Conservation (phyloP, 2,113 vertebrate genomes). For the Campylomormyrus tamandua region DNA sequence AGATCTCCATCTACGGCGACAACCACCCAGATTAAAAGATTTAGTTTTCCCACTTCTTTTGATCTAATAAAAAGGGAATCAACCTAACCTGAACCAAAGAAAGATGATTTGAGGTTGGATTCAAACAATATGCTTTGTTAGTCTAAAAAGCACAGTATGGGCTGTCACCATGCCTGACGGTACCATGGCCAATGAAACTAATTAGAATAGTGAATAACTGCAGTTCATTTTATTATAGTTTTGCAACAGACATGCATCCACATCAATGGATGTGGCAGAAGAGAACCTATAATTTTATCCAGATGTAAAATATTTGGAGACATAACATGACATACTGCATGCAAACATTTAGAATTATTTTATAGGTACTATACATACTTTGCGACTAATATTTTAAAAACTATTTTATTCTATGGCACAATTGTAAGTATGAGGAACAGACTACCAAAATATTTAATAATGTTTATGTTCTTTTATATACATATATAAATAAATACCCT, state of each 20-base stretch:
- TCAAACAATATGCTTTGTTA: background rate
- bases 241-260: background rate
- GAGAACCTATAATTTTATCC: background rate
- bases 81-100: background rate
- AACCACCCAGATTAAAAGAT: background rate
- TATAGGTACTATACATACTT: background rate
- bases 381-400: background rate
- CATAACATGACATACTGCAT: background rate
- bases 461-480: background rate
- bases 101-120: background rate
- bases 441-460: background rate
- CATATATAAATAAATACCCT: background rate
- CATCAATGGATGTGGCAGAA: background rate
- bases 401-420: conserved; percentile 1
- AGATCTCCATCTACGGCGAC: background rate
- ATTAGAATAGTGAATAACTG: background rate
- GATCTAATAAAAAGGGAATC: background rate
- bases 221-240: background rate
- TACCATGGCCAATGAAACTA: background rate
- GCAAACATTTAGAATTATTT: background rate
- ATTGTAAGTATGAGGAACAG: background rate
- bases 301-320: background rate
- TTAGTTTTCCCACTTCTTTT: background rate
- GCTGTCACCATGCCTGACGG: background rate
- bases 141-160: background rate